Conservation (phyloP, 2,113 vertebrate species). For the Delphinapterus leucas region DNA sequence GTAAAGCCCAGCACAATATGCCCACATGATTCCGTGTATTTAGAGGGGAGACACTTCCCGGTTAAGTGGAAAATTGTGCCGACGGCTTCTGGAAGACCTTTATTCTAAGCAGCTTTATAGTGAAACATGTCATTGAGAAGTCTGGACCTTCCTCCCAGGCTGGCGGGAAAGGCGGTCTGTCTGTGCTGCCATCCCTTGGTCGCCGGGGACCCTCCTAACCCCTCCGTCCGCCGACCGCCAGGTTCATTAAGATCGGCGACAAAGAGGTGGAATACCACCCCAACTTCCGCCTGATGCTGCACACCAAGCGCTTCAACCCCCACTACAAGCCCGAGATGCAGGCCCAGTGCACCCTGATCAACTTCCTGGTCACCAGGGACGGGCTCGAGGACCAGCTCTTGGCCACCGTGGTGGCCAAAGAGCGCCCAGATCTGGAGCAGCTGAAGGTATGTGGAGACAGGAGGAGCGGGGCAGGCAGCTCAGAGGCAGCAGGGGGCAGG, state of each 20-base stretch:
- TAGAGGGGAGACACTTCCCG: too few relatives aligned
- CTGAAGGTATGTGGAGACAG: constrained; percentile 75
- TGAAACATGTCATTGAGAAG: not conserved
- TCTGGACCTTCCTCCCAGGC: not conserved
- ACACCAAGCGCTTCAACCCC: constrained; percentile 84
- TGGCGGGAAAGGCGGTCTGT: not conserved
- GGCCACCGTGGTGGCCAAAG: constrained; percentile 84
- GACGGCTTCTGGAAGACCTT: too few relatives aligned
- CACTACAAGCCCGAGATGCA: constrained; percentile 88
- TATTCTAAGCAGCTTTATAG: not conserved
- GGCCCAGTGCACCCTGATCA: constrained; percentile 87
- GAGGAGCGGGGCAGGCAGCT: accelerated
- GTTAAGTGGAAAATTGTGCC: too few relatives aligned
- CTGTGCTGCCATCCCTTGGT: accelerated
- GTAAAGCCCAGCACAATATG: not conserved
- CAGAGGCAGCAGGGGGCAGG: accelerated
- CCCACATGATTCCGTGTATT: not conserved
- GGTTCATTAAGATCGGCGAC: constrained; percentile 83
- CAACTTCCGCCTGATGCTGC: constrained; percentile 83
- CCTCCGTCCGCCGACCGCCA: constrained; percentile 35
- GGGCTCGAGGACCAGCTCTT: constrained; percentile 86
- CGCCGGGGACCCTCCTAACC: accelerated
- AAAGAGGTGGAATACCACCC: constrained; percentile 85
- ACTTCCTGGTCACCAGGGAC: constrained; percentile 86
- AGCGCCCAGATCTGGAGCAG: constrained; percentile 82